Percentiles rank a stretch among this genome's conserved stretches.
Conservation (phyloP, 2,113 vertebrate species). For the Dunckerocampus dactyliophorus region DNA sequence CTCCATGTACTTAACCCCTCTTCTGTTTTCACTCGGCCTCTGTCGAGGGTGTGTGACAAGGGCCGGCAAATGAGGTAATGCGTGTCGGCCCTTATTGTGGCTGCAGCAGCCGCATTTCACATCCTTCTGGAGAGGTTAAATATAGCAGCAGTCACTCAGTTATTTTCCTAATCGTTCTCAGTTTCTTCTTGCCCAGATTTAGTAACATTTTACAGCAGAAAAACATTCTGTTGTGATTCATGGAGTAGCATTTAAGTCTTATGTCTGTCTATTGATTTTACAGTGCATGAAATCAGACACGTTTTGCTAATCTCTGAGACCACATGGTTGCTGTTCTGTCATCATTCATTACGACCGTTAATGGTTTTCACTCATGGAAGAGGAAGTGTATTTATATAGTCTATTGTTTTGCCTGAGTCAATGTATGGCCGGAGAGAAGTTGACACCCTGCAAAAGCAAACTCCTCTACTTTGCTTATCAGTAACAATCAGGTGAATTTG, state of each 20-base stretch:
- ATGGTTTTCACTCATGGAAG: slow-evolving; percentile 46
- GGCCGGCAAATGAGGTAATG: slow-evolving; percentile 54
- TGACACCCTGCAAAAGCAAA: slow-evolving; percentile 3
- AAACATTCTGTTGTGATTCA: slow-evolving; percentile 29
- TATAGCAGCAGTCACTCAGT: slow-evolving; percentile 44
- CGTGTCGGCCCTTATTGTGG: slow-evolving; percentile 49
- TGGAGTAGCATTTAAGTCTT: not conserved
- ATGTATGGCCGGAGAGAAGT: slow-evolving; percentile 15
- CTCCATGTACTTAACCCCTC: slow-evolving; percentile 55
- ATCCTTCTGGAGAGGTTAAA: slow-evolving; percentile 61
- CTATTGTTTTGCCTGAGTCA: slow-evolving; percentile 40
- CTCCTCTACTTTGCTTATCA: not conserved
- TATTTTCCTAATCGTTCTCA: slow-evolving; percentile 59
- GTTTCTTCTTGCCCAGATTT: slow-evolving; percentile 40
- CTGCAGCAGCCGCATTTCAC: slow-evolving; percentile 52
- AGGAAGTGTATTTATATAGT: slow-evolving; percentile 15
- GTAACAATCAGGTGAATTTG: not conserved
- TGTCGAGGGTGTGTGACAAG: slow-evolving; percentile 52
- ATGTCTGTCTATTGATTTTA: not conserved
- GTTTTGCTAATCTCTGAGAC: slow-evolving; percentile 9
- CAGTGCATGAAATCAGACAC: not conserved
- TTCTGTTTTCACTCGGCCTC: slow-evolving; percentile 38
- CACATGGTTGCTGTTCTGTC: slow-evolving; percentile 38
- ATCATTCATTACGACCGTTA: slow-evolving; percentile 41
- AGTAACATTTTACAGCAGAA: slow-evolving; percentile 19